Base-by-base conservation (phyloP, 2,888 invertebrate genomes). In the Allophyes oxyacanthae region DNA sequence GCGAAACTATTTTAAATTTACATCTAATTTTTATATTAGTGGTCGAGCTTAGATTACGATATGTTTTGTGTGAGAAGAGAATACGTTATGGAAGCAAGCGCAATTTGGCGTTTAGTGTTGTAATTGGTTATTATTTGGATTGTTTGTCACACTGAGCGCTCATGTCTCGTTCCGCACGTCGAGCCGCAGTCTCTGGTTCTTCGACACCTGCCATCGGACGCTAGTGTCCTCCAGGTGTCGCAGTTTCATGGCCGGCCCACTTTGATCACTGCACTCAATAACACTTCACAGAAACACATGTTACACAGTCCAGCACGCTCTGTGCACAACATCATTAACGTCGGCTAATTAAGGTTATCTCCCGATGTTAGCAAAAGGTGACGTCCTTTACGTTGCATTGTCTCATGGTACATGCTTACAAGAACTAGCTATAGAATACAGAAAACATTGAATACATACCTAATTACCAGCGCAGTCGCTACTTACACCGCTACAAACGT, bases 231-330 rank as follows among this genome's bases (percentile, higher is more conserved):
- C 81, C 72, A 85, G 84, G 70, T 89, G 83, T 87, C 88, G 85
- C 84, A 87, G 86, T 88, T 89, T 94, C 94, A 94, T 94, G 93
- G 94, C 94, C 92, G 89, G 88, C 91, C 92, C 87, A 90, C 90
- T 91, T 89, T 85, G 84, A 75, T 87, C 90, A 92, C 92, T 91
- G 85, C 82, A 87, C 87, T 83, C 72, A 80, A 84, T 82, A 88
- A 91, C 90, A 92, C 90, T 87, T 82, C 79, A 68, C 72, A 80
- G 78, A 67, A 78, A 82, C 82, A 86, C 91, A 92, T 90, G 74
- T 84, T 89, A 88, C 73, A 74, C 73, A 61, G 64, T 64, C 63
- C 61, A 72, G 66, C 64, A 68, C 62, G 38, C 55, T 70, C 74
- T 78, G 59, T 64, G 72, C 67, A 78, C 79, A 75, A 72, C 59